A percentile compares a stretch with the other conserved stretches of the same genome.
Conservation (phyloP, 2,797 vertebrate species). For the Allobates femoralis region DNA sequence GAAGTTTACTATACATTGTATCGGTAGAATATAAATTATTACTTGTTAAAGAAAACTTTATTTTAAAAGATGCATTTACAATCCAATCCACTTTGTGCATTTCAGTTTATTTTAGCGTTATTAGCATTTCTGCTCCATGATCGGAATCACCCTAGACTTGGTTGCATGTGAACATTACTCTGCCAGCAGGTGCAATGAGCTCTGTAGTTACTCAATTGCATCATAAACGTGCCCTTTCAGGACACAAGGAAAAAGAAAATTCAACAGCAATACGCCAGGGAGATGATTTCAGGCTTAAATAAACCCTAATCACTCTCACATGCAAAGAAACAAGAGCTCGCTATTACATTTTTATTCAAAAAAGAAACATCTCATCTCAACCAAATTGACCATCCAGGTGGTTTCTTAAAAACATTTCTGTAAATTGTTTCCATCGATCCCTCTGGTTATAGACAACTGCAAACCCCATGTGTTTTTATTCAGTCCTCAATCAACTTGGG, state of each 20-base stretch:
- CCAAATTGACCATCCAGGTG: slow-evolving; percentile 77
- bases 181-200: slow-evolving; percentile 42
- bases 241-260: slow-evolving; percentile 54
- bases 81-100: neutral
- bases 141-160: neutral
- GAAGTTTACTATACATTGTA: neutral
- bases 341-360: slow-evolving; percentile 76
- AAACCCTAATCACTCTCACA: slow-evolving; percentile 84
- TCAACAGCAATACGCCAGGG: slow-evolving; percentile 74
- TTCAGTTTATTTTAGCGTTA: neutral
- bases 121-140: neutral
- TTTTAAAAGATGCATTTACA: neutral
- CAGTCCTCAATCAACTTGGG: slow-evolving; percentile 78
- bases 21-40: neutral
- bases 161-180: neutral
- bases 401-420: slow-evolving; percentile 79
- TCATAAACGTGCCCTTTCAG: slow-evolving; percentile 44
- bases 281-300: slow-evolving; percentile 84
- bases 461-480: slow-evolving; percentile 77
- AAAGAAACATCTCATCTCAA: slow-evolving; percentile 77
- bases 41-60: neutral
- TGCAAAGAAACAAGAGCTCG: slow-evolving; percentile 79
- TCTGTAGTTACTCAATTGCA: slow-evolving; percentile 32
- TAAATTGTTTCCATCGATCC: slow-evolving; percentile 83
- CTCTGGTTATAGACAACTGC: slow-evolving; percentile 80